phyloP scores from a whole-genome alignment of 2,888 invertebrate genomes.

The Leptopterna dolabrata region DNA sequence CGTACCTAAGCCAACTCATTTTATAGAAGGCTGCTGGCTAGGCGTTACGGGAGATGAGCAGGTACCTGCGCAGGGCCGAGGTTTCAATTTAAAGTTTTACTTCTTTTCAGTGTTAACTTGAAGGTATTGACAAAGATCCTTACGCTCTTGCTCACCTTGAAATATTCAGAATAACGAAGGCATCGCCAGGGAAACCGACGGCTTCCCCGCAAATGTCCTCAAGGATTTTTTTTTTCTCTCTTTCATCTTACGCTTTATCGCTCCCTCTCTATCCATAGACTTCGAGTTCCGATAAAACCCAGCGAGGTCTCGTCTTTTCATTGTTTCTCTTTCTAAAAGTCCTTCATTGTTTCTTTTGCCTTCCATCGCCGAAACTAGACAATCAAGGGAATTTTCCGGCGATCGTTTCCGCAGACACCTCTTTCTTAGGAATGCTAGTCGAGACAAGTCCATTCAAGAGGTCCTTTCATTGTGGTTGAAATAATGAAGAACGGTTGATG shows the following conservation, averaged over 20 bases:
- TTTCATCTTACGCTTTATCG: background rate
- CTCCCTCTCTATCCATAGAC: background rate
- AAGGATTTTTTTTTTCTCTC: background rate
- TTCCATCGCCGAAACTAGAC: background rate
- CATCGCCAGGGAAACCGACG: background rate
- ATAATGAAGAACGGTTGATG: too few relatives aligned
- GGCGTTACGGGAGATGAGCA: too few relatives aligned
- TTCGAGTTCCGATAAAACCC: background rate
- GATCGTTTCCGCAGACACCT: too few relatives aligned
- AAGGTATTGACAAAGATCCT: conserved; percentile 2
- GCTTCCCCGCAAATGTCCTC: background rate
- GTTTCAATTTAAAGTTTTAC: background rate
- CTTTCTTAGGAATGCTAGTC: background rate
- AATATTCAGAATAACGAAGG: conserved; percentile 35
- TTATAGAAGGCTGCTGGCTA: too few relatives aligned
- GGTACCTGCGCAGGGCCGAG: background rate
- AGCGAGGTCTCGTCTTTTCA: conserved; percentile 1
- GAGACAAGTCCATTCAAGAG: background rate
- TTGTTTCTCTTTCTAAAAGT: background rate
- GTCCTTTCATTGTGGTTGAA: background rate
- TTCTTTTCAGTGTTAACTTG: background rate
- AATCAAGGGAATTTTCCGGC: background rate
- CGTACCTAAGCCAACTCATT: too few relatives aligned
- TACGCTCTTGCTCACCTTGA: conserved; percentile 33
- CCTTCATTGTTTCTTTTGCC: background rate